A percentile compares a stretch with the other conserved stretches of the same genome.
Conservation (phyloP, 2,888 invertebrate genomes). For the Eristalis pertinax region DNA sequence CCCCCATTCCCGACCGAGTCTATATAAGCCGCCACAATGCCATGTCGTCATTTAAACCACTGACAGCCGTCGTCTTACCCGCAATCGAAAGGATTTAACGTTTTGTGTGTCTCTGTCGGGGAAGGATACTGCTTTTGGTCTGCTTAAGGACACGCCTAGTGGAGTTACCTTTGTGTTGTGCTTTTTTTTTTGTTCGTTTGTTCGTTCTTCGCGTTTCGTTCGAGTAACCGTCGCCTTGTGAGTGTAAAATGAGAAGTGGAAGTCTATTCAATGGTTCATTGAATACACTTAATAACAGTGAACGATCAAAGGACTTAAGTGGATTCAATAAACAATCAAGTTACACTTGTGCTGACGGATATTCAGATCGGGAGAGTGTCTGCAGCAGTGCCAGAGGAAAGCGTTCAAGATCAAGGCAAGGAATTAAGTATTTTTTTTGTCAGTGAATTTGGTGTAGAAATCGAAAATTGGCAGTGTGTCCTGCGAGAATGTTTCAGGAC, state of each 20-base stretch:
- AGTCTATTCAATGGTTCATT: slow-evolving; percentile 77
- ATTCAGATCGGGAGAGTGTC: slow-evolving; percentile 79
- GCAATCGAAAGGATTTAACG: slow-evolving; percentile 19
- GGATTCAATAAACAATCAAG: slow-evolving; percentile 74
- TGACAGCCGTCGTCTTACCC: slow-evolving; percentile 46
- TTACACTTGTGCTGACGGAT: slow-evolving; percentile 69
- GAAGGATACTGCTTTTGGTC: background rate
- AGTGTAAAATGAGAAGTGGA: slow-evolving; percentile 80
- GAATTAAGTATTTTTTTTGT: background rate
- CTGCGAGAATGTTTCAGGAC: background rate
- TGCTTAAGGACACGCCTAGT: background rate
- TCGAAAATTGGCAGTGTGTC: background rate
- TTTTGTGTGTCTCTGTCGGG: background rate
- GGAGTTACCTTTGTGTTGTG: slow-evolving; percentile 6
- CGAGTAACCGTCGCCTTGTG: background rate
- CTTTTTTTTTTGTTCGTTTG: background rate
- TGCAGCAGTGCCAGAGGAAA: slow-evolving; percentile 77
- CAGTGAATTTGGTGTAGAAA: background rate
- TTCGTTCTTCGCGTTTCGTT: background rate
- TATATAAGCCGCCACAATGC: slow-evolving; percentile 77
- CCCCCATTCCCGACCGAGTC: slow-evolving; percentile 75
- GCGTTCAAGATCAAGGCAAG: slow-evolving; percentile 76
- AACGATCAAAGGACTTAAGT: slow-evolving; percentile 70
- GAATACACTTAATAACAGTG: slow-evolving; percentile 76
- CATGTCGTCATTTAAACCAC: slow-evolving; percentile 64